Base-by-base conservation (phyloP, 2,113 vertebrate species). In the Hippocampus comes region DNA sequence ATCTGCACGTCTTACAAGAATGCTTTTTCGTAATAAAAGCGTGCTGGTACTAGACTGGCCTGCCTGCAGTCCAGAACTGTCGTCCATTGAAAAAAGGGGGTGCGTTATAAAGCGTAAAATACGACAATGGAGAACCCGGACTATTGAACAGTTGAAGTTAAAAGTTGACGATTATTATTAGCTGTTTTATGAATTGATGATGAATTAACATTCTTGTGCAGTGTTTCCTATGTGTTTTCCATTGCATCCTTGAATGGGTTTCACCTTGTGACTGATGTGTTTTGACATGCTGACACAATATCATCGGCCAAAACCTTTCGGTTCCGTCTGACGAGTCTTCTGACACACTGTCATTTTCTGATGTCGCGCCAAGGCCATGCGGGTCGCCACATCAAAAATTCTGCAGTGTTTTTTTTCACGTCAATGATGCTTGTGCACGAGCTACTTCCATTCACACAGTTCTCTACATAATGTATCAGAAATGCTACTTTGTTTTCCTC, bases 291-390 rank as follows among this genome's bases (percentile, higher is more conserved):
- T 72, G 78, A 61, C 72, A 25, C 21, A 68, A 68, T 72, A 70
- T 78, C 82, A 78, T 23, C 70, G 75, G 71, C 49, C 53, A 65
- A 78, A 78, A 67, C 78, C 72, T 75, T 85, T 78, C 70, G 53
- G 65, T 70, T 76, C 70, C 70, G 68, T 27, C 63, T 82, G 81
- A 78, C 77, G 81, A 27, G 60, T 79, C 85, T 75, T 70, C 75
- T 80, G 82, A 80, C 80, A 75, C 82, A 71, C 46, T 82, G 77
- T 89, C 79, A 84, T 83, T 74, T 74, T 76, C 53, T 75, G 70
- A 67, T 65, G 80, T 63, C 63, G 68, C 75, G 76, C 74, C 41
- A 43, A 66, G 59, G 78, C 80, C 72, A 56, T 65, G 71, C 14
- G 27, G 72, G 66, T 77, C 75, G 77, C 57, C 61, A 70, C 48